phyloP scores from a whole-genome alignment of 92 coral and sea anemone species.

The Epizoanthus rinbou region DNA sequence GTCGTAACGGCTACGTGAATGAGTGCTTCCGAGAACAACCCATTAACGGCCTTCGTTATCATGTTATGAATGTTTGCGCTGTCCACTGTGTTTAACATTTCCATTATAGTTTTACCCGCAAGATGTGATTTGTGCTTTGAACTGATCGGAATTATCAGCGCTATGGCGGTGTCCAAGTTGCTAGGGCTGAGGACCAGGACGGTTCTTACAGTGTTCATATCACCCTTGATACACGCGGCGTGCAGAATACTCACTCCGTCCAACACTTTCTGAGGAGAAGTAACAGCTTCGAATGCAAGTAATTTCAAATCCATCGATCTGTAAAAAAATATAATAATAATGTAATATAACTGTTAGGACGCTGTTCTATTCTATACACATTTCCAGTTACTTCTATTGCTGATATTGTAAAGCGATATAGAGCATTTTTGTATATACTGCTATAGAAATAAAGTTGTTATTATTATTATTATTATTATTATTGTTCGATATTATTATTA shows the following conservation, averaged over 20 bases:
- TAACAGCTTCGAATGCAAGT: slow-evolving; percentile 22
- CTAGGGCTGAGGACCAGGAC: slow-evolving; percentile 32
- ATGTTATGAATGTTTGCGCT: not conserved
- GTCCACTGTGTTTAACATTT: not conserved
- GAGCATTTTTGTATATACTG: too few relatives aligned
- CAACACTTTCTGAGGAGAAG: not conserved
- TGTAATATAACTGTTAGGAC: too few relatives aligned
- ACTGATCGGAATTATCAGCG: not conserved
- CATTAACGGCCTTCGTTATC: not conserved
- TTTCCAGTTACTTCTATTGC: too few relatives aligned
- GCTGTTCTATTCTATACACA: too few relatives aligned
- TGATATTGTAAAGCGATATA: too few relatives aligned
- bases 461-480: too few relatives aligned
- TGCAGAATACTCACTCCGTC: slow-evolving; percentile 7
- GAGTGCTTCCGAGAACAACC: not conserved
- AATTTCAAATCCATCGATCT: slow-evolving; percentile 13
- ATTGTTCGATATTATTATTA: too few relatives aligned
- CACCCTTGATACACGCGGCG: slow-evolving; percentile 27
- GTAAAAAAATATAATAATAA: not conserved
- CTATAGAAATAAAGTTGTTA: too few relatives aligned
- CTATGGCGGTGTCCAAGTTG: slow-evolving; percentile 26
- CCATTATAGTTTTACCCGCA: slow-evolving; percentile 14
- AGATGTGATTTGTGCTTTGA: not conserved
- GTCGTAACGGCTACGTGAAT: slow-evolving; percentile 11
- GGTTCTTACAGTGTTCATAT: slow-evolving; percentile 1